Base-by-base conservation (phyloP, 2,888 invertebrate species). In the Bugula neritina region DNA sequence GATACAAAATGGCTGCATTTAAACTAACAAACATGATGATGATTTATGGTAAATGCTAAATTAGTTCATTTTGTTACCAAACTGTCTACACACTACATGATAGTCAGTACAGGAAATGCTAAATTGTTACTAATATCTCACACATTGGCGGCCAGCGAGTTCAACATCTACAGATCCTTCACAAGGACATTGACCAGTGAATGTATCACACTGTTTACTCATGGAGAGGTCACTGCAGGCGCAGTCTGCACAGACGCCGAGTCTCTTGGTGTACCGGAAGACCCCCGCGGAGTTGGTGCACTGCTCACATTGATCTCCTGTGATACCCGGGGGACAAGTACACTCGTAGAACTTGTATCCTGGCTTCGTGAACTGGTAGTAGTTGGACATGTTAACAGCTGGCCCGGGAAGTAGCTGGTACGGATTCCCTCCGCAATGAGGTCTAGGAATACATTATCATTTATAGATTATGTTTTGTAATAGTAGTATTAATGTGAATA, bases 141-240 rank as follows among this genome's bases (percentile, higher is more conserved):
- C 63, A 34, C 63, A 63, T 63, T 25, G 27, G 3, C 63, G 27
- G 29, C 63, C 63, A 31, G 63, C 63, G 34, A 63, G 63, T 3
- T 63, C 63, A 2, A 29, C 25, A 27, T 63, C 34, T 17, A 63
- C 63, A 63, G 10, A 13, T 2, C 31, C 31, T 13, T 1, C 63
- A 63, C 63, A 63, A 13, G 21, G 17, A n/a, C 63, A 63, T n/a
- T 63, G 63, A 3, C 63, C 63, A 29, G 63, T 63, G 31, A 31
- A 5, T 2, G 5, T 3, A 34, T 63, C 63, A 63, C 63, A 63
- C 27, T 34, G 29, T n/a, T 63, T 25, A 1, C 31, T 2, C 17
- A 10, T 43, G 17, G 43, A 43, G 43, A 43, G 43, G 43, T 43
- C 43, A 43, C 10, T 43, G 43, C 43, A 43, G 43, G 43, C 43